These are phyloP conservation scores for Lemur catta DNA, from an alignment of 2,797 vertebrate genomes.

Conservation along the genomic window DNA sequence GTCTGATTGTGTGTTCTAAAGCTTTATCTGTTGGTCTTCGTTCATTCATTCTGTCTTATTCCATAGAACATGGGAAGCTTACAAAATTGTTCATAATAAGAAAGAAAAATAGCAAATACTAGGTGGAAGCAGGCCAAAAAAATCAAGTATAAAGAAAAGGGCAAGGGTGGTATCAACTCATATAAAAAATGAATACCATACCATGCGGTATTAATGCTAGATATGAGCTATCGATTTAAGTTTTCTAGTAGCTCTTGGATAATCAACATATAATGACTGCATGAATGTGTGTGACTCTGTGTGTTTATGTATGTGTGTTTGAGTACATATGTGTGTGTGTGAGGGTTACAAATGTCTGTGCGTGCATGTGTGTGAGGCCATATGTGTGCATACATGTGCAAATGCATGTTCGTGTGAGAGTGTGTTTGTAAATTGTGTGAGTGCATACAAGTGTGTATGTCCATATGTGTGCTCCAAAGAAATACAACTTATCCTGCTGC, in stretches of 20 bases:
- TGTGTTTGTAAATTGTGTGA: not conserved
- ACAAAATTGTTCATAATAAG: not conserved
- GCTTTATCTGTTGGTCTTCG: not conserved
- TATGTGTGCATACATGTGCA: not conserved
- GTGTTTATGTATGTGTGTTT: not conserved
- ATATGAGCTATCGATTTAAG: not conserved
- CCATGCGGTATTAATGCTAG: not conserved
- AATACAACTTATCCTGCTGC: not conserved
- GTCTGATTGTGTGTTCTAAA: not conserved
- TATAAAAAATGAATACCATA: not conserved
- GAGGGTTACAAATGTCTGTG: too few species aligned
- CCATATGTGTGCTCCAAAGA: not conserved
- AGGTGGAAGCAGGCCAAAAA: not conserved
- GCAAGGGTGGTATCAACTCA: not conserved
- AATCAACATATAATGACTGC: not conserved
- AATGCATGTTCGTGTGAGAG: not conserved
- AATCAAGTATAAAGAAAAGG: not conserved
- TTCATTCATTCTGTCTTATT: not conserved
- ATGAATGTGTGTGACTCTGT: accelerated
- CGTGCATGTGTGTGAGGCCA: not conserved
- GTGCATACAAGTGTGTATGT: not conserved
- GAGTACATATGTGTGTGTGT: not conserved
- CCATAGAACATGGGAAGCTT: not conserved
- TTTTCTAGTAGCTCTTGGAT: not conserved
- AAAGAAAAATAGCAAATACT: not conserved